Percentiles rank a stretch among this genome's conserved stretches.
Evolutionary conservation across 35 echinoderm and acorn worm genomes (phyloP).

Genomic region (Nesometra sesokonis): DNA sequence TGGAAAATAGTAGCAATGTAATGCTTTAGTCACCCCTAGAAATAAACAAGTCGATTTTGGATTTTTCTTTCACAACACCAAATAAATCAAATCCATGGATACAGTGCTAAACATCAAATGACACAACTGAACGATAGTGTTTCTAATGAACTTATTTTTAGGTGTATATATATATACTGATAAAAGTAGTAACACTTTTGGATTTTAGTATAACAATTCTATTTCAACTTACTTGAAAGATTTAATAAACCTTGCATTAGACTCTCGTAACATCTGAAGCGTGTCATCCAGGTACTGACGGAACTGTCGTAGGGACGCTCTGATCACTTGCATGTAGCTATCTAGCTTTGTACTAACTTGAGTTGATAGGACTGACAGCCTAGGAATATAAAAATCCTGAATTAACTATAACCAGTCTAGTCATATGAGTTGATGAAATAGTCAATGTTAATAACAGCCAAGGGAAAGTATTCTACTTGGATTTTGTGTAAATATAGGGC

Average conservation of each 20-base stretch:
- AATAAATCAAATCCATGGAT: too few relatives aligned
- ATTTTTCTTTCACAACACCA: too few relatives aligned
- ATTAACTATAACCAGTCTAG: too few relatives aligned
- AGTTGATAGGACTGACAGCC: slow-evolving; percentile 58
- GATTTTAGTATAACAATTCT: too few relatives aligned
- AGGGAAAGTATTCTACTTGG: too few relatives aligned
- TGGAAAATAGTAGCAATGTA: too few relatives aligned
- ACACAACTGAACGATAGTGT: not conserved
- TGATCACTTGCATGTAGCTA: slow-evolving; percentile 83
- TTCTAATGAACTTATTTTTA: not conserved
- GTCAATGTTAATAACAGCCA: too few relatives aligned
- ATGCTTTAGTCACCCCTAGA: too few relatives aligned
- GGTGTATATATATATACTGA: not conserved
- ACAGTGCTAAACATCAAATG: too few relatives aligned
- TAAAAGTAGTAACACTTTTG: not conserved
- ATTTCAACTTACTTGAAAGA: slow-evolving; percentile 88
- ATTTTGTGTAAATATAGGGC: too few relatives aligned
- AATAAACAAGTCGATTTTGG: too few relatives aligned
- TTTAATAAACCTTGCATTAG: slow-evolving; percentile 96
- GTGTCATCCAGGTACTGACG: slow-evolving; percentile 90
- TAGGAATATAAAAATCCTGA: not conserved
- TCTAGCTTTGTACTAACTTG: slow-evolving; percentile 87
- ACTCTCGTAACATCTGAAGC: slow-evolving; percentile 90
- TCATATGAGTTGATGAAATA: too few relatives aligned
- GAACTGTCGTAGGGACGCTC: slow-evolving; percentile 76